phyloP scores from a whole-genome alignment of 2,113 vertebrate genomes.

The Antennarius striatus region DNA sequence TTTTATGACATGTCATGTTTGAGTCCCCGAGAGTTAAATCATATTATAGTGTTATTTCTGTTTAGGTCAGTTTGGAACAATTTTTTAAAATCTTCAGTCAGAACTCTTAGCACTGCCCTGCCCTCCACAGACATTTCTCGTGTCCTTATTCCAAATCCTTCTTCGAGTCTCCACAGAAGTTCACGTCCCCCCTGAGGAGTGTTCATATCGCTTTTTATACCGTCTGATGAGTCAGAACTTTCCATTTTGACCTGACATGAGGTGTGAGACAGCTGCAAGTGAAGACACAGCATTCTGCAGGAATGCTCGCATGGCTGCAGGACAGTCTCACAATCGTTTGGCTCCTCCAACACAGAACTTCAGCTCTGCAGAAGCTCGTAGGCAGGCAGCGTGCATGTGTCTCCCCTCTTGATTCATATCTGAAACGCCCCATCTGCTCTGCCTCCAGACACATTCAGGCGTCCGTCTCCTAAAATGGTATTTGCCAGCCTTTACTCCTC shows the following conservation, averaged over 20 bases:
- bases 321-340: slow-evolving; percentile 26
- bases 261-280: slow-evolving; percentile 25
- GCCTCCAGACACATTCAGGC: slow-evolving; percentile 20
- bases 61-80: too few relatives aligned
- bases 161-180: too few relatives aligned
- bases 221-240: too few relatives aligned
- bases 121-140: too few relatives aligned
- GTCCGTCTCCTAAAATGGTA: slow-evolving; percentile 19
- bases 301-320: slow-evolving; percentile 55
- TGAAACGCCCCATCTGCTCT: slow-evolving; percentile 34
- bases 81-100: too few relatives aligned
- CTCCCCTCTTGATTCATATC: slow-evolving; percentile 20
- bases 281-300: slow-evolving; percentile 26
- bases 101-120: too few relatives aligned
- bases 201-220: too few relatives aligned
- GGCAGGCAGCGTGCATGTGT: slow-evolving; percentile 11
- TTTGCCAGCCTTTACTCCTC: slow-evolving; percentile 18
- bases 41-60: too few relatives aligned
- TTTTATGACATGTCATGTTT: too few relatives aligned
- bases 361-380: slow-evolving; percentile 10
- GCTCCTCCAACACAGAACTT: slow-evolving; percentile 16
- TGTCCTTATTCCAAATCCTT: too few relatives aligned
- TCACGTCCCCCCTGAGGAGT: too few relatives aligned
- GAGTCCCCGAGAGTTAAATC: too few relatives aligned
- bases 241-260: slow-evolving; percentile 8